Conservation (phyloP, 2,888 invertebrate genomes). For the Lordiphosa fenestrarum region DNA sequence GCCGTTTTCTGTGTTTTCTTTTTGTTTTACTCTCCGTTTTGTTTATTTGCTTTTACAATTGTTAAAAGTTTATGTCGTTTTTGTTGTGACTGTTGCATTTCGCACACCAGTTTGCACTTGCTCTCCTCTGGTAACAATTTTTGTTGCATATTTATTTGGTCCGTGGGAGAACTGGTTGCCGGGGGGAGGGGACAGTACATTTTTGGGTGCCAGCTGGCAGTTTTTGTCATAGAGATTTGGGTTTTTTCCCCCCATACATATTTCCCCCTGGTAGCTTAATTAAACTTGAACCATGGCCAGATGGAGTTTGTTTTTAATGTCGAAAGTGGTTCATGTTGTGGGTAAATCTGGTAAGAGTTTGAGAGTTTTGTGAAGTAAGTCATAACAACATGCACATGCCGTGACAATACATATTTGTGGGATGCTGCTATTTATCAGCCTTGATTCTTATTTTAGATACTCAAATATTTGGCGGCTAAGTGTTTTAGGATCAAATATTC, state of each 20-base stretch:
- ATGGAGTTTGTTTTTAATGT: constrained; percentile 28
- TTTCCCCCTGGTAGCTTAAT: constrained; percentile 60
- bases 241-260: constrained; percentile 13
- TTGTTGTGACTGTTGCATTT: constrained; percentile 68
- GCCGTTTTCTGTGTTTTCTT: constrained; percentile 59
- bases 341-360: neutral
- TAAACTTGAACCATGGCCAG: constrained; percentile 68
- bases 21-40: constrained; percentile 27
- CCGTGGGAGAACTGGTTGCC: constrained; percentile 15
- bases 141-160: constrained; percentile 52
- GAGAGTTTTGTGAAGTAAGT: neutral
- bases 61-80: constrained; percentile 69
- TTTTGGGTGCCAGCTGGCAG: constrained; percentile 51
- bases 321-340: neutral
- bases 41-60: constrained; percentile 55
- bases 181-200: constrained; percentile 18
- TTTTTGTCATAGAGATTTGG: constrained; percentile 64
- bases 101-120: constrained; percentile 53
- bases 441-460: too few relatives aligned
- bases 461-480: too few relatives aligned
- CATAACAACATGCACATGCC: neutral
- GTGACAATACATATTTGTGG: neutral
- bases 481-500: too few relatives aligned
- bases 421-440: too few relatives aligned
- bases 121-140: constrained; percentile 19